Base-by-base conservation (phyloP, 2,113 vertebrate species). In the Melozone crissalis region DNA sequence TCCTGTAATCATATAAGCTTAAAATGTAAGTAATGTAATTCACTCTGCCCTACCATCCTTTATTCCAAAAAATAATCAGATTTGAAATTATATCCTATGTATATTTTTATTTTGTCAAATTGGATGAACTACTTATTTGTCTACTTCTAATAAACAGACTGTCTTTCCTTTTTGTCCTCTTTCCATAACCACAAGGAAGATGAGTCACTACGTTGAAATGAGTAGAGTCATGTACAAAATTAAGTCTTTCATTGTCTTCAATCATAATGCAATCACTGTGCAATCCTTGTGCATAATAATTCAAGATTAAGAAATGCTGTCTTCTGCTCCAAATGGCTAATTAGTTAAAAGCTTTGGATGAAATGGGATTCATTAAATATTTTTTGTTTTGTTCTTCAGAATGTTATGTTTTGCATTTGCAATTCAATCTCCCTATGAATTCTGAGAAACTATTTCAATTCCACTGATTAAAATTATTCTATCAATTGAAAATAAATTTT, bases 181-280 rank as follows among this genome's bases (percentile, higher is more conserved):
- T 73, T 46, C 26, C 22, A 31, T 23, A 84, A 51, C 15, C 20
- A 59, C 0, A 0, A 73, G 10, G 9, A 87, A 43, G 16, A 30
- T 55, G 21, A 92, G 11, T 13, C 3, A 3, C 6, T 74, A 22
- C 28, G 58, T 7, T 74, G 12, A 43, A 74, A 62, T 49, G 5
- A 62, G 21, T 28, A 68, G 46, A 74, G 35, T 75, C 9, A 75
- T 20, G 15, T 33, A 54, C 46, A 94, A 91, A 85, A 94, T 90
- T 33, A 57, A 81, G 5, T 62, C 16, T 58, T 88, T 54, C 43
- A 44, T 54, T 92, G 46, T 26, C 37, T 85, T 78, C 57, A 78
- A 13, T 71, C 71, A 65, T 65, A 58, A 87, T 49, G 5, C 49
- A 67, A 74, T 81, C 24, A 41, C 24, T 65, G 20, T 58, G 13